Percentiles rank a stretch among this genome's conserved stretches.
Evolutionary conservation across 2,113 vertebrate genomes (phyloP).

Genomic region (Cyprinus carpio): DNA sequence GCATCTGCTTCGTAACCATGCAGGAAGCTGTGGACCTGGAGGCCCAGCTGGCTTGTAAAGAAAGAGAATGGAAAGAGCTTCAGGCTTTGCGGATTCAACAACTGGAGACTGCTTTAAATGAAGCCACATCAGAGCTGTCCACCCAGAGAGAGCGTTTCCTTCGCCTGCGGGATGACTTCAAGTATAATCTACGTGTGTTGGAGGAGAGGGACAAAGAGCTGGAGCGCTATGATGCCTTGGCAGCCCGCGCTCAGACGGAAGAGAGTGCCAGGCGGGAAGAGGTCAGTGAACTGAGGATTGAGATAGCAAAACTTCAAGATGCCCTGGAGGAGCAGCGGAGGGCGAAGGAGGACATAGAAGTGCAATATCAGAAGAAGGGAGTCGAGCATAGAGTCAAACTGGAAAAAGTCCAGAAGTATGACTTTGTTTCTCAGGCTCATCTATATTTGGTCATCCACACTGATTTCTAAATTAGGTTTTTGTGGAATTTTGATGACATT

Average conservation of each 20-base stretch:
- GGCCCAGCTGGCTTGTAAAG: slow-evolving; percentile 72
- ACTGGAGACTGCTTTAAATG: slow-evolving; percentile 69
- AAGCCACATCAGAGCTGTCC: slow-evolving; percentile 62
- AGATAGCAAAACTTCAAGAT: slow-evolving; percentile 71
- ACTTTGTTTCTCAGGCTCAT: background rate
- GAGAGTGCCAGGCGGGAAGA: slow-evolving; percentile 73
- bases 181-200: slow-evolving; percentile 78
- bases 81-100: slow-evolving; percentile 62
- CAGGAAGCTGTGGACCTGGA: slow-evolving; percentile 65
- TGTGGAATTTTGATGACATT: background rate
- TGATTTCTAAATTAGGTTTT: background rate
- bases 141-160: slow-evolving; percentile 64
- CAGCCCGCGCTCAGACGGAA: slow-evolving; percentile 58
- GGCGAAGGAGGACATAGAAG: slow-evolving; percentile 62
- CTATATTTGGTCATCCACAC: background rate
- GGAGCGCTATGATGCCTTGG: slow-evolving; percentile 68
- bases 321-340: slow-evolving; percentile 60
- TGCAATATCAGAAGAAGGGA: slow-evolving; percentile 50
- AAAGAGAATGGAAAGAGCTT: slow-evolving; percentile 77
- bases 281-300: slow-evolving; percentile 72
- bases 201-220: slow-evolving; percentile 81
- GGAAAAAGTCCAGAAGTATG: slow-evolving; percentile 73
- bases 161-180: slow-evolving; percentile 77
- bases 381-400: slow-evolving; percentile 72
- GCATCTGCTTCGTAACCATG: slow-evolving; percentile 53